Conservation (phyloP, 2,888 invertebrate genomes). For the Himalopsyche japonica region DNA sequence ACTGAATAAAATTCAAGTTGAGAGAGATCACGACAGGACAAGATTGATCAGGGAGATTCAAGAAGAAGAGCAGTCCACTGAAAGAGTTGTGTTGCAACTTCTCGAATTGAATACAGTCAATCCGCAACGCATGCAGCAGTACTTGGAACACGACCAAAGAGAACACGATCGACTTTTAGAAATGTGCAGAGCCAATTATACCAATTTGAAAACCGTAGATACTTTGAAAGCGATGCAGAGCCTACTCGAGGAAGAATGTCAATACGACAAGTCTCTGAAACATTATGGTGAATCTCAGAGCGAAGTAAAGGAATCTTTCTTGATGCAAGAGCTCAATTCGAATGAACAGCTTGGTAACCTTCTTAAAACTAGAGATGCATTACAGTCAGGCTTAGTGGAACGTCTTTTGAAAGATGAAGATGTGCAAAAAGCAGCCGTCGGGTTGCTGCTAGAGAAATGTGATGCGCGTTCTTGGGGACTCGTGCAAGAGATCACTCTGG, state of each 20-base stretch:
- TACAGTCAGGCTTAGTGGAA: constrained; percentile 62
- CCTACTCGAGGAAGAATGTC: constrained; percentile 68
- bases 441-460: constrained; percentile 70
- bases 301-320: constrained; percentile 66
- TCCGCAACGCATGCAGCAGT: constrained; percentile 65
- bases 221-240: constrained; percentile 73
- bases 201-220: constrained; percentile 67
- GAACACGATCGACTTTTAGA: constrained; percentile 70
- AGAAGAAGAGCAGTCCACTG: constrained; percentile 68
- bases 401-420: constrained; percentile 70
- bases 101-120: constrained; percentile 61
- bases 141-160: constrained; percentile 67
- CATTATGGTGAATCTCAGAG: constrained; percentile 67
- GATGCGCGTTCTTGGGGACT: constrained; percentile 78
- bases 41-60: constrained; percentile 64
- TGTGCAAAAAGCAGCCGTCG: constrained; percentile 73
- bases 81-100: constrained; percentile 65
- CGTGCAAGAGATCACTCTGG: constrained; percentile 73
- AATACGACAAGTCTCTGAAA: constrained; percentile 62
- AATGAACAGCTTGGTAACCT: constrained; percentile 63
- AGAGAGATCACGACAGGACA: constrained; percentile 65
- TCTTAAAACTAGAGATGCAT: constrained; percentile 65
- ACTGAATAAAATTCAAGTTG: constrained; percentile 69
- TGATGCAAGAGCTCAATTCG: constrained; percentile 62
- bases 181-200: constrained; percentile 61